These are phyloP conservation scores for Drosophila paracracens DNA, from an alignment of 2,888 invertebrate species.

Conservation along the genomic window DNA sequence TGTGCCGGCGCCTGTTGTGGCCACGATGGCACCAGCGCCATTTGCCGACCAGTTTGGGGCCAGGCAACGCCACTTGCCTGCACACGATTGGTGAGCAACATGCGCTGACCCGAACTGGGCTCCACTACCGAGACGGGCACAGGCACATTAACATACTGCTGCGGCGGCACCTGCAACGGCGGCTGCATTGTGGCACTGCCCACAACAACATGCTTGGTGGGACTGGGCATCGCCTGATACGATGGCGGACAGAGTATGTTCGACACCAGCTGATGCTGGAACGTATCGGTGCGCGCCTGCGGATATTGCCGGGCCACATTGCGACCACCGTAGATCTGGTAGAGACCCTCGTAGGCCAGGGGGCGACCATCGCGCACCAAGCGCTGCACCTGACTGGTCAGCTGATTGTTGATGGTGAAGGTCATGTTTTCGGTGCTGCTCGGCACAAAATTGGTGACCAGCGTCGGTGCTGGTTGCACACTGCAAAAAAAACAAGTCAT, in stretches of 20 bases:
- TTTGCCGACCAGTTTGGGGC: conserved; percentile 88
- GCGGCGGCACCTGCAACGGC: conserved; percentile 88
- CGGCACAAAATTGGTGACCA: conserved; percentile 91
- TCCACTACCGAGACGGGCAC: conserved; percentile 96
- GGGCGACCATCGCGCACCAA: conserved; percentile 89
- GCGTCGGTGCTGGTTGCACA: conserved; percentile 86
- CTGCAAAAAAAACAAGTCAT: conserved; percentile 54
- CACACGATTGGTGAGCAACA: conserved; percentile 88
- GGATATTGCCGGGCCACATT: conserved; percentile 90
- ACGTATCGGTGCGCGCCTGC: conserved; percentile 90
- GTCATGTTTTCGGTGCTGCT: conserved; percentile 94
- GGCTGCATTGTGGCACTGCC: conserved; percentile 86
- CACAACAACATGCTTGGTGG: conserved; percentile 86
- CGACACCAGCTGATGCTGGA: conserved; percentile 96
- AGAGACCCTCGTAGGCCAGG: conserved; percentile 90
- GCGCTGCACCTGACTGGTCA: conserved; percentile 90
- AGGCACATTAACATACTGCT: conserved; percentile 91
- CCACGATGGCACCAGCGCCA: conserved; percentile 94
- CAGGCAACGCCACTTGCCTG: conserved; percentile 85
- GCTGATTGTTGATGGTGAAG: conserved; percentile 96
- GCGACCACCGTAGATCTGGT: conserved; percentile 88
- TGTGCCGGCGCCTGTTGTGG: conserved; percentile 90
- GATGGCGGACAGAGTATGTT: conserved; percentile 96
- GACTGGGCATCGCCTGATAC: conserved; percentile 93
- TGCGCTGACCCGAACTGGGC: conserved; percentile 91